These are phyloP conservation scores for Rutilus rutilus DNA, from an alignment of 2,113 vertebrate species.

Conservation along the genomic window DNA sequence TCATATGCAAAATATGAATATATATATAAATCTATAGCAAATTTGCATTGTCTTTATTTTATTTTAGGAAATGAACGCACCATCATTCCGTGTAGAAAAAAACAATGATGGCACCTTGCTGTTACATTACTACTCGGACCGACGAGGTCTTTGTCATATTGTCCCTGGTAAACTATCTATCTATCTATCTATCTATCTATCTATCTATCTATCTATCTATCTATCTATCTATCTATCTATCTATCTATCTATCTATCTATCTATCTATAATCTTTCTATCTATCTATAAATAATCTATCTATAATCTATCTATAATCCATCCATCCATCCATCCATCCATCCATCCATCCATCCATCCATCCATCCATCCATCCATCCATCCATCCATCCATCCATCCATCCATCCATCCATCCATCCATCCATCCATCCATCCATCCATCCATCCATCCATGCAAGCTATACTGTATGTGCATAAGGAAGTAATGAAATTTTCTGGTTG, in stretches of 20 bases:
- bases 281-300: not conserved
- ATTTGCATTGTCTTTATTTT: not conserved
- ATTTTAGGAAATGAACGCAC: constrained; percentile 79
- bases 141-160: constrained; percentile 77
- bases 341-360: not conserved
- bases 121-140: constrained; percentile 79
- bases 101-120: constrained; percentile 76
- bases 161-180: constrained; percentile 71
- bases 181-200: not conserved
- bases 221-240: not conserved
- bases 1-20: not conserved
- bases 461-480: not conserved
- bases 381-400: not conserved
- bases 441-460: not conserved
- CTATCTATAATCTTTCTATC: not conserved
- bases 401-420: no score
- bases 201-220: not conserved
- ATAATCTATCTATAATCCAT: not conserved
- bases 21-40: no score
- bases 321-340: no score
- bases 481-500: not conserved
- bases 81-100: constrained; percentile 80
- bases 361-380: no score
- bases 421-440: no score
- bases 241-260: not conserved